Percentiles rank a stretch among this genome's conserved stretches.
These are phyloP conservation scores for Linepithema humile DNA, from an alignment of 1,140 invertebrate genomes.

Conservation along the genomic window DNA sequence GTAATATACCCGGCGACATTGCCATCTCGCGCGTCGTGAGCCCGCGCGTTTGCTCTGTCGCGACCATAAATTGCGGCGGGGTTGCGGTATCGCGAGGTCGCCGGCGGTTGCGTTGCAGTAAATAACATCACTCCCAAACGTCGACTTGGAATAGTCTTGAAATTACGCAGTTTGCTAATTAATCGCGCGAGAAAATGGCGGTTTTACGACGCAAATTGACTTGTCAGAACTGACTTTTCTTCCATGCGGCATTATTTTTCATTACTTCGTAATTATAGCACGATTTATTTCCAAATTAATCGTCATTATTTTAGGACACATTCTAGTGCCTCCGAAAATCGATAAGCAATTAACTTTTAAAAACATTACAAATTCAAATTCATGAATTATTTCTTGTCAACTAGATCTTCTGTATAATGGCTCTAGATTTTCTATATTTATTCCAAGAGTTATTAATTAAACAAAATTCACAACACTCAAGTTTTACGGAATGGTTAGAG, in stretches of 20 bases:
- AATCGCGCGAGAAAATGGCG: not conserved
- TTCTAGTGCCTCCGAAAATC: no score
- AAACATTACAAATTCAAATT: no score
- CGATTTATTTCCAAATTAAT: no score
- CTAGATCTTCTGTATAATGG: not conserved
- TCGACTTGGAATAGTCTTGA: slow-evolving; percentile 30
- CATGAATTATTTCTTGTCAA: not conserved
- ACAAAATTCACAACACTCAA: no score
- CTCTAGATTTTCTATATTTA: no score
- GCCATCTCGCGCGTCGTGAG: slow-evolving; percentile 19
- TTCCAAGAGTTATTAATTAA: not conserved
- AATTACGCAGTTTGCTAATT: slow-evolving; percentile 12
- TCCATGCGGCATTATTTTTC: not conserved
- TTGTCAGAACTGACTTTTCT: not conserved
- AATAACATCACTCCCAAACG: slow-evolving; percentile 50
- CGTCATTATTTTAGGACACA: no score
- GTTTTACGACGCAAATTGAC: not conserved
- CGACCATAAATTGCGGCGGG: slow-evolving; percentile 43
- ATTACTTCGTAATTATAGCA: not conserved
- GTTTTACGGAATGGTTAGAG: not conserved
- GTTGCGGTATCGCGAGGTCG: slow-evolving; percentile 36
- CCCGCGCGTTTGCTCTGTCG: slow-evolving; percentile 31
- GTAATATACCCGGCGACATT: slow-evolving; percentile 33
- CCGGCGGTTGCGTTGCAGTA: slow-evolving; percentile 22
- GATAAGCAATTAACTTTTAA: no score